Evolutionary conservation across 2,113 vertebrate species (phyloP).

Genomic region (Nannobrachium achirus): DNA sequence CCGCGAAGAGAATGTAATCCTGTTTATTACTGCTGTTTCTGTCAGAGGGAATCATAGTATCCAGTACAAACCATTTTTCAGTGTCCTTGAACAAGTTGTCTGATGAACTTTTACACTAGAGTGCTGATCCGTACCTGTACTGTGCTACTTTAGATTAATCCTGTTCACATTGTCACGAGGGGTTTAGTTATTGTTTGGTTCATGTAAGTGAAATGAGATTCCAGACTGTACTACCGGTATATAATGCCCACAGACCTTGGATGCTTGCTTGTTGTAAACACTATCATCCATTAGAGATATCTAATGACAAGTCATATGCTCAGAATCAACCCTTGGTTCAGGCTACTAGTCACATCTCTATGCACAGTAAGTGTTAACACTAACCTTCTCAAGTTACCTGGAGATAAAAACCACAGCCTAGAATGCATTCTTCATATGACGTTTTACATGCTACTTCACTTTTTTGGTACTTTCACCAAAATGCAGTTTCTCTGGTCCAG

Average conservation of each 20-base stretch:
- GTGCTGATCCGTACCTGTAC: not conserved
- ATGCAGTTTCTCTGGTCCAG: constrained; percentile 32
- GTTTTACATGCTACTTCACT: constrained; percentile 68
- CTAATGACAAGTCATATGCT: constrained; percentile 17
- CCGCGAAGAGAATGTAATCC: no score
- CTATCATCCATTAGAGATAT: constrained; percentile 30
- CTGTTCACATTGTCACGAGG: not conserved
- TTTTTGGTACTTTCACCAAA: constrained; percentile 52
- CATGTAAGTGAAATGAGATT: not conserved
- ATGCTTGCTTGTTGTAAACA: constrained; percentile 49
- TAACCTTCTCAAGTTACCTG: constrained; percentile 29
- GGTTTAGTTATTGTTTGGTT: constrained; percentile 19
- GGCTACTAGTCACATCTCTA: constrained; percentile 28
- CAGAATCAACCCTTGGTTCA: constrained; percentile 19
- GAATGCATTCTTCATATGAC: constrained; percentile 66
- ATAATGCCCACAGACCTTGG: constrained; percentile 50
- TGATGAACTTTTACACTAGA: constrained; percentile 23
- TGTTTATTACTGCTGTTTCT: not conserved
- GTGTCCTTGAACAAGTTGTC: constrained; percentile 47
- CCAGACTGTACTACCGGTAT: constrained; percentile 9
- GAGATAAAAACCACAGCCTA: constrained; percentile 38
- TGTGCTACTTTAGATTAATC: constrained; percentile 7
- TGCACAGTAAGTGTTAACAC: constrained; percentile 41
- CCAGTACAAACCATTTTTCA: constrained; percentile 11
- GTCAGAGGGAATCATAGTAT: constrained; percentile 12